A percentile compares a stretch with the other conserved stretches of the same genome.
Evolutionary conservation across 2,888 invertebrate species (phyloP).

Genomic region (Volucella inflata): DNA sequence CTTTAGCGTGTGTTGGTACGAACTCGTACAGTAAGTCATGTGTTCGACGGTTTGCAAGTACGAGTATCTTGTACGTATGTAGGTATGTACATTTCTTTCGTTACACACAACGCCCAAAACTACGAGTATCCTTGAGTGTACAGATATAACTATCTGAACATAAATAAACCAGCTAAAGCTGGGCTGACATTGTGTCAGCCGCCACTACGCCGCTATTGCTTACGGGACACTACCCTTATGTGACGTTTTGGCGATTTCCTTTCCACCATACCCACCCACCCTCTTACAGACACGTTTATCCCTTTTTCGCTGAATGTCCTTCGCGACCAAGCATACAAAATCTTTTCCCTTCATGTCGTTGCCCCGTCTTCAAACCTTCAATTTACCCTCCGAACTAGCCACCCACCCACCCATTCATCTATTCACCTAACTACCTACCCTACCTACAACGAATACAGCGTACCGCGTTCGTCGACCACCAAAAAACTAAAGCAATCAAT

Average conservation of each 20-base stretch:
- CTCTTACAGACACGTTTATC: constrained; percentile 63
- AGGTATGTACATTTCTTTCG: constrained; percentile 27
- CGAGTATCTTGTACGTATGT: not conserved
- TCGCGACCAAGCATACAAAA: constrained; percentile 71
- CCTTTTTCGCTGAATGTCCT: constrained; percentile 72
- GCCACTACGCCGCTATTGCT: constrained; percentile 49
- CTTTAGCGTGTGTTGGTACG: no score
- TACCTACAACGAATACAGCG: constrained; percentile 9
- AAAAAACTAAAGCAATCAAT: constrained; percentile 75
- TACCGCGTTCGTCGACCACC: constrained; percentile 60
- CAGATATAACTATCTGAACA: constrained; percentile 70
- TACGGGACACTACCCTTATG: constrained; percentile 71
- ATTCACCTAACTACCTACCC: not conserved
- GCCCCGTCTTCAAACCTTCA: constrained; percentile 15
- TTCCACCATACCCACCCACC: constrained; percentile 60
- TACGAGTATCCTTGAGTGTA: constrained; percentile 19
- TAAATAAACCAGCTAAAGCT: constrained; percentile 69
- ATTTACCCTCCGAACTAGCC: constrained; percentile 15
- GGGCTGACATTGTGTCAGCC: constrained; percentile 20
- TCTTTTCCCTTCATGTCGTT: constrained; percentile 44
- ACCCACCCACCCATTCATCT: constrained; percentile 23
- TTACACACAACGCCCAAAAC: constrained; percentile 27
- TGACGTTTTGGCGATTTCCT: constrained; percentile 73
- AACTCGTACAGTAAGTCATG: not conserved
- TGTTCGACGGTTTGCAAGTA: not conserved